Evolutionary conservation across 2,797 vertebrate species (phyloP).

Genomic region (Melanotaenia boesemani): DNA sequence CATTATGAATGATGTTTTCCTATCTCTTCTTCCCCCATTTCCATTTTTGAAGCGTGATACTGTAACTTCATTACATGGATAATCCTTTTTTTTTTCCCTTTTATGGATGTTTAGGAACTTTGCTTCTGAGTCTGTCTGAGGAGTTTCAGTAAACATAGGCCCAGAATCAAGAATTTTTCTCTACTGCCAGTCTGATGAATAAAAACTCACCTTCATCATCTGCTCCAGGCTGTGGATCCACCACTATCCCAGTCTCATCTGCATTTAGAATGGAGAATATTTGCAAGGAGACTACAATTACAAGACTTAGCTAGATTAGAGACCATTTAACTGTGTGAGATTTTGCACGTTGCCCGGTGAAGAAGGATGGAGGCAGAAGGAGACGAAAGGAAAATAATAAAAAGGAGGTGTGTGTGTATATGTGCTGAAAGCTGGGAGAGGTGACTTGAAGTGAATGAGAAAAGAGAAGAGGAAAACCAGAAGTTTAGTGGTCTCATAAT

Average conservation of each 20-base stretch:
- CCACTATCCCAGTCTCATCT: slow-evolving; percentile 91
- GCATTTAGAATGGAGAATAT: slow-evolving; percentile 99
- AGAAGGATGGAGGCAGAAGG: slow-evolving; percentile 42
- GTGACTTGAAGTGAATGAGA: slow-evolving; percentile 16
- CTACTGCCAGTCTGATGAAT: slow-evolving; percentile 11
- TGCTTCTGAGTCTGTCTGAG: slow-evolving; percentile 23
- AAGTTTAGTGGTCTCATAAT: slow-evolving; percentile 70
- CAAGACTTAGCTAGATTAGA: slow-evolving; percentile 89
- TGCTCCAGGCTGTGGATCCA: slow-evolving; percentile 90
- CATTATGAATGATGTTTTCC: not conserved
- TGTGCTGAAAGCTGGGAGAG: slow-evolving; percentile 27
- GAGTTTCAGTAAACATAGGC: slow-evolving; percentile 36
- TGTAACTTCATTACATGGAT: not conserved
- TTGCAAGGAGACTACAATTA: slow-evolving; percentile 99
- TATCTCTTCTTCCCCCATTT: not conserved
- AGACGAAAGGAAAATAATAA: slow-evolving; percentile 26
- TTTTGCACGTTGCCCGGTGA: slow-evolving; percentile 88
- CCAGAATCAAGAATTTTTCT: slow-evolving; percentile 3
- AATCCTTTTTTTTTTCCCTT: slow-evolving; percentile 19
- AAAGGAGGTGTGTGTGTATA: not conserved
- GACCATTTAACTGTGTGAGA: slow-evolving; percentile 70
- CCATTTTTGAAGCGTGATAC: not conserved
- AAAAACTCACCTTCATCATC: slow-evolving; percentile 93
- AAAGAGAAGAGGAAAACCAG: slow-evolving; percentile 21
- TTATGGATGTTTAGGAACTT: slow-evolving; percentile 19